Percentiles rank a stretch among this genome's conserved stretches.
These are phyloP conservation scores for Cephus spinipes DNA, from an alignment of 2,888 invertebrate species.

Conservation along the genomic window DNA sequence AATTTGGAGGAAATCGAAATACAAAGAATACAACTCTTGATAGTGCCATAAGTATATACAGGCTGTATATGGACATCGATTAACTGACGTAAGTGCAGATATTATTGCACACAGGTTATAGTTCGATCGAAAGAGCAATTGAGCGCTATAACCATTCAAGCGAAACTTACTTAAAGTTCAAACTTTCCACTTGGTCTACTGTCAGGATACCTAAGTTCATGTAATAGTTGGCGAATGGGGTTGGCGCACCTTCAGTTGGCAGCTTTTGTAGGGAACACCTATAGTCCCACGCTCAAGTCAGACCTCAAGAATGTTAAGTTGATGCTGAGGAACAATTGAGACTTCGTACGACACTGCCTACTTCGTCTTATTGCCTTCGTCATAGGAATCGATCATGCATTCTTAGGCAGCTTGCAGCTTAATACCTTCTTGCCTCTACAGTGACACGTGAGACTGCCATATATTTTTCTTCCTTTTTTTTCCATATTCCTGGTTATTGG, in stretches of 20 bases:
- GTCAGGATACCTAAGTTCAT: background rate
- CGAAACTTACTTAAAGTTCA: background rate
- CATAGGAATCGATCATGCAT: slow-evolving; percentile 35
- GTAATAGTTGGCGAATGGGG: background rate
- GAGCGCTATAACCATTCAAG: background rate
- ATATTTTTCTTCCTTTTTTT: background rate
- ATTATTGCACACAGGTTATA: background rate
- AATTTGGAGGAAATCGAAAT: background rate
- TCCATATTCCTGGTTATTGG: background rate
- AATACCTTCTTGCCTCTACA: background rate
- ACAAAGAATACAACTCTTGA: background rate
- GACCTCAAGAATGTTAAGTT: background rate
- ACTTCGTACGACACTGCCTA: slow-evolving; percentile 12
- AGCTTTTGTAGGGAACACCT: background rate
- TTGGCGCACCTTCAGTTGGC: background rate
- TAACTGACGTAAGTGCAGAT: background rate
- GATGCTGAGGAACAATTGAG: slow-evolving; percentile 31
- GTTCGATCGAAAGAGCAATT: background rate
- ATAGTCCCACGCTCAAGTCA: background rate
- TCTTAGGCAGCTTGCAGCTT: slow-evolving; percentile 21
- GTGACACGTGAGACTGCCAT: background rate
- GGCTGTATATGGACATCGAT: background rate
- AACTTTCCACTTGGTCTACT: background rate
- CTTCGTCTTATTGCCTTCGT: slow-evolving; percentile 39
- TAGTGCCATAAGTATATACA: background rate